Percentiles rank a stretch among this genome's conserved stretches.
These are phyloP conservation scores for Syngnathus floridae DNA, from an alignment of 2,113 vertebrate genomes.

Conservation along the genomic window DNA sequence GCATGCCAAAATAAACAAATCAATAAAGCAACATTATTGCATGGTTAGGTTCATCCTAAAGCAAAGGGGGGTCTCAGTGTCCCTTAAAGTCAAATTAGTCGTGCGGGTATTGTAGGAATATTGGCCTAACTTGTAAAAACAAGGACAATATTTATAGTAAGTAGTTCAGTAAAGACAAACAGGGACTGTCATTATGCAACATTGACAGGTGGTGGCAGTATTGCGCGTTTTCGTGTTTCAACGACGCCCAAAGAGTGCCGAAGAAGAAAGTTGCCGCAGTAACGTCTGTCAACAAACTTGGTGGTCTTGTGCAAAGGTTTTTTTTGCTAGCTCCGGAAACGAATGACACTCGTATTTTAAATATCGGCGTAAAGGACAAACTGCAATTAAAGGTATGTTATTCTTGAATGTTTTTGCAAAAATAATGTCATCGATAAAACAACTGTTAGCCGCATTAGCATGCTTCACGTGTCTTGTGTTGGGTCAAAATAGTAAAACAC, in stretches of 20 bases:
- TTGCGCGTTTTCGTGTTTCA: neutral
- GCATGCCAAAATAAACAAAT: too few species aligned
- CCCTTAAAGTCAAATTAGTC: too few species aligned
- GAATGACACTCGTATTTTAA: neutral
- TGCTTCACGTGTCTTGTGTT: too few species aligned
- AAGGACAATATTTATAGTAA: too few species aligned
- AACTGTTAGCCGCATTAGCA: too few species aligned
- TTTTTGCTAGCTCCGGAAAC: neutral
- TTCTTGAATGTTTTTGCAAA: neutral
- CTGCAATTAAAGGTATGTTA: neutral
- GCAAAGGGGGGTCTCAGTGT: too few species aligned
- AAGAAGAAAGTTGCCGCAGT: constrained; percentile 32
- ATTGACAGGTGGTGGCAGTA: constrained; percentile 5
- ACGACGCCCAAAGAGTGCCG: neutral
- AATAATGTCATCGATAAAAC: neutral
- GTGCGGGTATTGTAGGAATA: too few species aligned
- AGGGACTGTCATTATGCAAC: too few species aligned
- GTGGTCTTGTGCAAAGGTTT: neutral
- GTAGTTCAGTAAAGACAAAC: too few species aligned
- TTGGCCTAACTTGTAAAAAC: too few species aligned
- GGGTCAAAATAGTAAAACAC: neutral
- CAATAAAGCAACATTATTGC: too few species aligned
- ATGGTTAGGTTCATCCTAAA: too few species aligned
- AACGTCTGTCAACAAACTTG: constrained; percentile 13
- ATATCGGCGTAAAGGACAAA: neutral